Conservation (phyloP, 2,113 vertebrate species). For the Proteles cristata region DNA sequence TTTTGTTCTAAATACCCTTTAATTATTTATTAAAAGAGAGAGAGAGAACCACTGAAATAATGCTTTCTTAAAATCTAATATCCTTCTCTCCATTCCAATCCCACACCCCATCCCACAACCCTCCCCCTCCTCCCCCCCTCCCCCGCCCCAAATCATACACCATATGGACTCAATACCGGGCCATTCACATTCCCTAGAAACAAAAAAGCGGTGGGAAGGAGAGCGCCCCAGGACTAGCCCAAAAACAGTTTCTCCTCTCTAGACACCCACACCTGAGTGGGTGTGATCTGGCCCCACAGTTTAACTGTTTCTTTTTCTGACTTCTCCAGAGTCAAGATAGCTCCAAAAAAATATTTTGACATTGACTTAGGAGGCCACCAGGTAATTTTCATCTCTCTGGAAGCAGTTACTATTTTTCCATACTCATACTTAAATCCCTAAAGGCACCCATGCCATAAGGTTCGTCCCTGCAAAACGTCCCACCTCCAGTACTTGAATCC, state of each 20-base stretch:
- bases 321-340: neutral
- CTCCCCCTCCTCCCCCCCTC: too few species aligned
- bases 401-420: neutral
- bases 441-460: neutral
- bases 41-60: neutral
- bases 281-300: neutral
- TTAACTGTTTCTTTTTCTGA: neutral
- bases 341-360: neutral
- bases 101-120: neutral
- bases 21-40: neutral
- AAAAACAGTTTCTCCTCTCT: neutral
- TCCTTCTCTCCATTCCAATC: neutral
- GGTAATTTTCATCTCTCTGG: neutral
- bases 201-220: neutral
- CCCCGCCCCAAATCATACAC: neutral
- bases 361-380: neutral
- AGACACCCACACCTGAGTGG: neutral
- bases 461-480: conserved; percentile 35
- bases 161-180: neutral
- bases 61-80: conserved; percentile 32
- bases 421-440: neutral
- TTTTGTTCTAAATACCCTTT: conserved; percentile 18
- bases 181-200: neutral
- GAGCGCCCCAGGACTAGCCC: neutral
- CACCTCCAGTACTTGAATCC: neutral